Evolutionary conservation across 2,797 vertebrate genomes (phyloP).

Genomic region (Nyctibius grandis): DNA sequence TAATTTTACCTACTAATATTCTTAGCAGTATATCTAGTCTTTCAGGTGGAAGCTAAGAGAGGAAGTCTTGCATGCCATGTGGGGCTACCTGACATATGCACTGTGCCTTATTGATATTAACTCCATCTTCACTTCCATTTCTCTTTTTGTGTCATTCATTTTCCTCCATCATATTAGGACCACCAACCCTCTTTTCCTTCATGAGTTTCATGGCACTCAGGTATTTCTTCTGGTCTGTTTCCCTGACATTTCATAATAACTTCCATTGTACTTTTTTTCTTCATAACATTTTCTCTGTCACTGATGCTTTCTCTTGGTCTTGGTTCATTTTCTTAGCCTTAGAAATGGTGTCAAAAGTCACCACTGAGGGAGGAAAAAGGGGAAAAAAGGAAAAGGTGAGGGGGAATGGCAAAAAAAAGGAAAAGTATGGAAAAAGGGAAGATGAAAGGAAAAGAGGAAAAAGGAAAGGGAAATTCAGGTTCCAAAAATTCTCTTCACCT

Average conservation of each 20-base stretch:
- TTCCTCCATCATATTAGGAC: not conserved
- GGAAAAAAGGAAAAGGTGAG: rapidly evolving
- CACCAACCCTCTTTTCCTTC: not conserved
- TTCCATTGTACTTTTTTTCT: not conserved
- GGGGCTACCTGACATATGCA: not conserved
- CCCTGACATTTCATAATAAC: not conserved
- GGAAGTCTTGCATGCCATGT: not conserved
- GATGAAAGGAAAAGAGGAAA: not conserved
- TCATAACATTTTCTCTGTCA: not conserved
- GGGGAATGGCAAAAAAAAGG: not conserved
- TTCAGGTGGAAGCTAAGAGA: not conserved
- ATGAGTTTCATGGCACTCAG: not conserved
- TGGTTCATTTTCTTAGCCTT: not conserved
- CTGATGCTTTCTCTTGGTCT: not conserved
- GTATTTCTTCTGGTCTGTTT: not conserved
- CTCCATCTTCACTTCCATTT: not conserved
- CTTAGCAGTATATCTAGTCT: not conserved
- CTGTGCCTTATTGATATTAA: not conserved
- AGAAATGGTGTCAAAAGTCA: not conserved
- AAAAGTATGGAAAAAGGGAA: not conserved
- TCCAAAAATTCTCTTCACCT: not conserved
- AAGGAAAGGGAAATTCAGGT: not conserved
- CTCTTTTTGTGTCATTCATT: not conserved
- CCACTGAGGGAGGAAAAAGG: not conserved
- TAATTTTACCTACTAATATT: not conserved